These are phyloP conservation scores for Cyclopterus lumpus DNA, from an alignment of 2,797 vertebrate species.

Conservation along the genomic window DNA sequence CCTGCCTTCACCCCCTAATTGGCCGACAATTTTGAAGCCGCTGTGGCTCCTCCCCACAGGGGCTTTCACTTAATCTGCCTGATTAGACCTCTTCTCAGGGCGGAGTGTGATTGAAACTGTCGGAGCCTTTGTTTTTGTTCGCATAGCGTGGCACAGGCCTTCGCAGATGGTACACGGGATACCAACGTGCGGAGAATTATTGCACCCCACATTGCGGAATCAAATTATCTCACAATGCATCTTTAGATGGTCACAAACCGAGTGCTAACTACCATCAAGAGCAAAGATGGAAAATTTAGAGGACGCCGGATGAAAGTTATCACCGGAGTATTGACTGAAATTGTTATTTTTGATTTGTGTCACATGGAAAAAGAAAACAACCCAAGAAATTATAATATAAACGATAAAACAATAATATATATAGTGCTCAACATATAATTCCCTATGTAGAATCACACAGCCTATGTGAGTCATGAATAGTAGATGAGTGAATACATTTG, in stretches of 20 bases:
- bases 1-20: neutral
- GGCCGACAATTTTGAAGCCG: neutral
- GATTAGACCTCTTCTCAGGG: neutral
- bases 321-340: neutral
- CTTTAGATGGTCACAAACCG: neutral
- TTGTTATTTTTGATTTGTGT: neutral
- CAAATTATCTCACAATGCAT: neutral
- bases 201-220: neutral
- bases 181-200: neutral
- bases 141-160: neutral
- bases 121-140: neutral
- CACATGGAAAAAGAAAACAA: neutral
- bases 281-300: neutral
- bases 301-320: neutral
- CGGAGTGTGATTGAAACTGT: neutral
- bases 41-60: neutral
- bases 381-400: neutral
- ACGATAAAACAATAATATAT: neutral
- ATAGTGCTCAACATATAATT: neutral
- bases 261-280: neutral
- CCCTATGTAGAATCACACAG: no score
- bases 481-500: neutral
- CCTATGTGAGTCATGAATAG: neutral
- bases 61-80: slow-evolving; percentile 8
- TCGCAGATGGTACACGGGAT: neutral